A percentile compares a stretch with the other conserved stretches of the same genome.
phyloP scores from a whole-genome alignment of 2,113 vertebrate genomes.

The Corydoras maculifer region DNA sequence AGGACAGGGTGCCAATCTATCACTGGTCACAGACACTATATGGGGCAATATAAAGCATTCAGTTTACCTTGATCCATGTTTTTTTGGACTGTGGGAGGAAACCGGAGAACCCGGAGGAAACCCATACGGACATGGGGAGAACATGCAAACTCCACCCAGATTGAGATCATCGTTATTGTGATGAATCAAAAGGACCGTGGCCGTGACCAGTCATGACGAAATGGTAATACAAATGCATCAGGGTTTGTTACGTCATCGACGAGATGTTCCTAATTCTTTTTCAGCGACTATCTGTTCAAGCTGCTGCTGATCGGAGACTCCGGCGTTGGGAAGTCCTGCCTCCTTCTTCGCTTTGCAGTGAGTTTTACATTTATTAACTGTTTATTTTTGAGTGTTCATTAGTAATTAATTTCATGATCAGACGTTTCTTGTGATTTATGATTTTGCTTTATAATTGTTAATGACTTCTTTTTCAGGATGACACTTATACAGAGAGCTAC shows the following conservation, averaged over 20 bases:
- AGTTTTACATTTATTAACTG: constrained; percentile 56
- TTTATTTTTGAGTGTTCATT: not conserved
- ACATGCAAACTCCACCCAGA: no score
- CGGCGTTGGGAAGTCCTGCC: constrained; percentile 96
- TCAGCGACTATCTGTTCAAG: constrained; percentile 99
- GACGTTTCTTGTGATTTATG: not conserved
- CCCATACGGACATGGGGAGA: no score
- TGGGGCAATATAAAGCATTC: no score
- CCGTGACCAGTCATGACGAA: not conserved
- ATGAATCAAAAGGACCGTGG: no score
- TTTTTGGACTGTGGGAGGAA: no score
- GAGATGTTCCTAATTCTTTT: constrained; percentile 26
- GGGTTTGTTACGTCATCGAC: not conserved
- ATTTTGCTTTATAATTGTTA: not conserved
- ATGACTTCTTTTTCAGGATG: constrained; percentile 70
- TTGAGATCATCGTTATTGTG: no score
- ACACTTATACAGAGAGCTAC: constrained; percentile 97
- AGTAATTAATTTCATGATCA: not conserved
- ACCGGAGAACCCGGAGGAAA: no score
- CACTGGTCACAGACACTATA: no score
- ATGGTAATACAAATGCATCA: not conserved
- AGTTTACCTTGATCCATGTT: no score
- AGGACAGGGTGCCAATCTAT: no score
- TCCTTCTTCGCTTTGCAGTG: constrained; percentile 96
- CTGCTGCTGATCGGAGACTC: constrained; percentile 97